Evolutionary conservation across 1,140 invertebrate species (phyloP), one percentile per base, ranked within the genome.

Genomic region (Kradibia gibbosae): DNA sequence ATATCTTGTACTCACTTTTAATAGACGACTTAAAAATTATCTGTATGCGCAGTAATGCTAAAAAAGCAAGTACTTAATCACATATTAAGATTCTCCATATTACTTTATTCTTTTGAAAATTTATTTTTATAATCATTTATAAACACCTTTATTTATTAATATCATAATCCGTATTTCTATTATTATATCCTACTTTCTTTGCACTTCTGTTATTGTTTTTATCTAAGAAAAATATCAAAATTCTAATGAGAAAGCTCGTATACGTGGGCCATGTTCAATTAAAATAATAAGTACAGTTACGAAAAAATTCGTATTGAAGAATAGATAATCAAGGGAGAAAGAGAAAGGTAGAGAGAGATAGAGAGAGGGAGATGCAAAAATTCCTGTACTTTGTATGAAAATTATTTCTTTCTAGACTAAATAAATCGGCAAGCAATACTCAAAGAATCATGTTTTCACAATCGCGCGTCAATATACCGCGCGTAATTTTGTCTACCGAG

Each of bases 321-420:
- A n/a, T n/a, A 8, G 60, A 31, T 4, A 31, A 11, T 3, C 28
- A 4, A 62, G 34, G 10, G 62, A 67, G 20, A 67, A 8, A 34
- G 57, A 28, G 3, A 25, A 5, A 28, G 4, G 53, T 55, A 28
- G 55, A 25, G 8, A 3, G 5, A 39, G 17, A 67, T 10, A 10
- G 34, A 67, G 34, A 36, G 20, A 53, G 7, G 22, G 28, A 62
- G 13, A 62, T 8, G 28, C 1, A 57, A 28, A 31, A 65, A 34
- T 65, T 15, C 36, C 34, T 36, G 17, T 34, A 65, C n/a, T 65
- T 65, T 65, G 34, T 36, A 39, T 36, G 34, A 67, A 67, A 4
- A 36, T 10, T 0, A 4, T 48, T 48, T 45, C 67, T 71, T 62
- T 48, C 10, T 71, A 48, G 70, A 71, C 70, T 71, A 71, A 71